Evolutionary conservation across 1,140 invertebrate genomes (phyloP).

Genomic region (Triops longicaudatus): DNA sequence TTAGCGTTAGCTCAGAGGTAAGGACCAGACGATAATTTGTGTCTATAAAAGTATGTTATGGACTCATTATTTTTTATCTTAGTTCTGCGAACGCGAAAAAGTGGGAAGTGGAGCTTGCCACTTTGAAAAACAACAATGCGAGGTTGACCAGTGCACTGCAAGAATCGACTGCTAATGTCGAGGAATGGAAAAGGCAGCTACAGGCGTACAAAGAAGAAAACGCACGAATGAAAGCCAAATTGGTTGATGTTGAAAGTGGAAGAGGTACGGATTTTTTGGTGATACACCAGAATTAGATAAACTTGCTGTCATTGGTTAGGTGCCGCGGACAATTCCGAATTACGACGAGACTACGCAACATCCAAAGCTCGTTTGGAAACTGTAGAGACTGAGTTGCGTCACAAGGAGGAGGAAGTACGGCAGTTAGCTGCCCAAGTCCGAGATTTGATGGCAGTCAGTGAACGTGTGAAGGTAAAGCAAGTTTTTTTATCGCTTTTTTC

Average conservation of each 20-base stretch:
- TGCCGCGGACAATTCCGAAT: constrained; percentile 28
- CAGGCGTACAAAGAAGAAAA: constrained; percentile 95
- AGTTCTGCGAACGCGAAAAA: constrained; percentile 96
- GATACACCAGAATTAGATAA: constrained; percentile 30
- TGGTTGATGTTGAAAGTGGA: constrained; percentile 60
- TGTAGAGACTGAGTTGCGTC: constrained; percentile 62
- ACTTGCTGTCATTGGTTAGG: constrained; percentile 33
- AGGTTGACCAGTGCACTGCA: constrained; percentile 89
- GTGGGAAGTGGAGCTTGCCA: constrained; percentile 94
- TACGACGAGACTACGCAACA: constrained; percentile 52
- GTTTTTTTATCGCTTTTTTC: constrained; percentile 18
- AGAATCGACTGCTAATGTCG: constrained; percentile 94
- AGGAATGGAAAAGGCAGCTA: constrained; percentile 95
- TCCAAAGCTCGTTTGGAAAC: constrained; percentile 63
- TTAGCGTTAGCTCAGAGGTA: constrained; percentile 90
- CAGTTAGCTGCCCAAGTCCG: constrained; percentile 31
- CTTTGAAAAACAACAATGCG: constrained; percentile 91
- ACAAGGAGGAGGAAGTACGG: constrained; percentile 64
- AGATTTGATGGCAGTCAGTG: constrained; percentile 30
- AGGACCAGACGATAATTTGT: constrained; percentile 24
- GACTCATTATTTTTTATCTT: constrained; percentile 23
- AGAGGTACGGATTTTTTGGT: constrained; percentile 42
- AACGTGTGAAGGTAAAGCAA: constrained; percentile 31
- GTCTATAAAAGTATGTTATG: constrained; percentile 21
- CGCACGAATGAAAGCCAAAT: constrained; percentile 69